Evolutionary conservation across 2,113 vertebrate genomes (phyloP), one percentile per base, ranked within the genome.

Genomic region (Vanacampus margaritifer): DNA sequence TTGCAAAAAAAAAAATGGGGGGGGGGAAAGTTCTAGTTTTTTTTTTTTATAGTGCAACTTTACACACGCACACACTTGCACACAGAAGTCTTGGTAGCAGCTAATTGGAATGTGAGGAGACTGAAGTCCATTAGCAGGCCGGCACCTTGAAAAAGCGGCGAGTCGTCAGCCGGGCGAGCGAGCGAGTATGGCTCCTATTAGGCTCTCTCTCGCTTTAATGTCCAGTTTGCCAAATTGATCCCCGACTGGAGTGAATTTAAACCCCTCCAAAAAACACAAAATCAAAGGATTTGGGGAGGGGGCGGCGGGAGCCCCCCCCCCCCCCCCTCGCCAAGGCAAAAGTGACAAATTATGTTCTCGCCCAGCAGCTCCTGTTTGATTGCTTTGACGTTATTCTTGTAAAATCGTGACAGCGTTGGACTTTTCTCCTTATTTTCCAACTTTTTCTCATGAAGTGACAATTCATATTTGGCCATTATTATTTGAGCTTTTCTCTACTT

Each of bases 141-240:
- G 74, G 79, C 78, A 74, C 60, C 83, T 85, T 86, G 82, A 83
- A 89, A n/a, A 48, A 48, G 87, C 78, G 77, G 61, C 71, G 76
- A 86, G 72, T 69, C 73, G 43, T 45, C 43, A 3, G 13, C 4
- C 16, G 16, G 14, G n/a, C 75, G 39, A 41, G 43, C 43, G 24
- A 23, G 70, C 74, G 85, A 80, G 90, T 87, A 89, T 90, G 89
- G 89, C 89, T 91, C 88, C 83, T 91, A 92, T 92, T 92, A 92
- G 88, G 82, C 81, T 78, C 28, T 32, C 28, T 90, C 81, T 83
- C 71, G 86, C 90, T 92, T 91, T 93, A 91, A 92, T 91, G 91
- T 90, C 83, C 86, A 76, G 83, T 68, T 68, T 82, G 78, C 84
- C 83, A 90, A 90, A 91, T 86, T 89, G 85, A 88, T 89, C 79